Percentiles rank a stretch among this genome's conserved stretches.
phyloP scores from a whole-genome alignment of 2,797 vertebrate genomes.

The Carapus acus region DNA sequence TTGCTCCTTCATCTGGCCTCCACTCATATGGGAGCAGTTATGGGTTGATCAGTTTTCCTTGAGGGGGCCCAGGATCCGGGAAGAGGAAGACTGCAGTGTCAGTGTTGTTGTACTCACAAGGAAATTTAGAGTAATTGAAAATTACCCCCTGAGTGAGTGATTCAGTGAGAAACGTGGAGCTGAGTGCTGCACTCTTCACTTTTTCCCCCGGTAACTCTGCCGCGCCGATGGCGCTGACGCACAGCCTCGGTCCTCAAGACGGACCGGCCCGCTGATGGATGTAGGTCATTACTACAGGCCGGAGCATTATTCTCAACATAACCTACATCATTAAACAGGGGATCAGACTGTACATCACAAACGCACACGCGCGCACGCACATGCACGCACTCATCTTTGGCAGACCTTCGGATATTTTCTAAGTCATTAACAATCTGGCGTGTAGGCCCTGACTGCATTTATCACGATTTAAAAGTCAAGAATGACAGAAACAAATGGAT shows the following conservation, averaged over 20 bases:
- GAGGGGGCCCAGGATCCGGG: constrained; percentile 18
- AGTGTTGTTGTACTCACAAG: constrained; percentile 24
- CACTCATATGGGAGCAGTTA: constrained; percentile 22
- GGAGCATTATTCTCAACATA: constrained; percentile 14
- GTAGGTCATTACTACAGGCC: neutral
- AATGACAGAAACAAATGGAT: too few species aligned
- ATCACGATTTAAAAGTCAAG: too few species aligned
- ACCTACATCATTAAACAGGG: constrained; percentile 22
- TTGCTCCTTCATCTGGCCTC: neutral
- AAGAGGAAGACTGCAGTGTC: constrained; percentile 18
- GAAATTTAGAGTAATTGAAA: constrained; percentile 42
- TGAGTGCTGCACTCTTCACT: constrained; percentile 20
- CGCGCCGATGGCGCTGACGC: constrained; percentile 34
- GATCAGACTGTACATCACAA: too few species aligned
- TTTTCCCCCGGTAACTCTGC: constrained; percentile 24
- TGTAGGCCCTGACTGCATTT: too few species aligned
- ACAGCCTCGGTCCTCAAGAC: constrained; percentile 32
- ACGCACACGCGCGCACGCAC: constrained; percentile 2
- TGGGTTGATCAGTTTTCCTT: constrained; percentile 12
- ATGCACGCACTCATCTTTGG: too few species aligned
- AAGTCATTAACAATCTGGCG: too few species aligned
- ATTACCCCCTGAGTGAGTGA: constrained; percentile 34
- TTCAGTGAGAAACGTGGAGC: constrained; percentile 31
- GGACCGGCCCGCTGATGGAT: constrained; percentile 13
- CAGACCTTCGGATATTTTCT: too few species aligned